Conservation (phyloP, 2,888 invertebrate species). For the Protophormia terraenovae region DNA sequence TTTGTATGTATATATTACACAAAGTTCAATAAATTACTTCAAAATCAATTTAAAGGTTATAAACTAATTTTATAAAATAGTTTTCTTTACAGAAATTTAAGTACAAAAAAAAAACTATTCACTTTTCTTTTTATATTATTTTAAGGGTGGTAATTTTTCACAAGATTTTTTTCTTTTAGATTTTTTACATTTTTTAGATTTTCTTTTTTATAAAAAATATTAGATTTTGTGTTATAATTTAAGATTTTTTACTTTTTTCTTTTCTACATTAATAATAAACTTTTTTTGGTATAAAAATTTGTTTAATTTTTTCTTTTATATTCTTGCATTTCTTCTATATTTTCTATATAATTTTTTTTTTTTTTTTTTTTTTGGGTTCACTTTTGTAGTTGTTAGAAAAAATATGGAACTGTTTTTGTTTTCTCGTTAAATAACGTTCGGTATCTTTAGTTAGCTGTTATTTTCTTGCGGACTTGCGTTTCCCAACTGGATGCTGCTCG, state of each 20-base stretch:
- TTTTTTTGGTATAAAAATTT: slow-evolving; percentile 4
- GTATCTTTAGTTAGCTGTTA: slow-evolving; percentile 51
- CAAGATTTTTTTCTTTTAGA: slow-evolving; percentile 21
- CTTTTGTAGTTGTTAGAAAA: slow-evolving; percentile 8
- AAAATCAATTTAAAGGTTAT: slow-evolving; percentile 1
- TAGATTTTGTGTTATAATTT: too few species aligned
- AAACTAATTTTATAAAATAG: not conserved
- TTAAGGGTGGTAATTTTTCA: slow-evolving; percentile 58
- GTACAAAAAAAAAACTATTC: slow-evolving; percentile 3
- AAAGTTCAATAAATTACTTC: slow-evolving; percentile 21
- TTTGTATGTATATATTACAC: not conserved
- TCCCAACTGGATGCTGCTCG: slow-evolving; percentile 80
- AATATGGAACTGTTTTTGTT: slow-evolving; percentile 42
- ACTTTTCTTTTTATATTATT: slow-evolving; percentile 40
- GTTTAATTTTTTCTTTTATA: slow-evolving; percentile 32
- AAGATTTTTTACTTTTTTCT: not conserved
- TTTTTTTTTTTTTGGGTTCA: slow-evolving; percentile 29
- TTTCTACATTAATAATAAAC: slow-evolving; percentile 7
- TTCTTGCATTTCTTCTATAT: slow-evolving; percentile 20
- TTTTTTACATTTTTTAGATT: slow-evolving; percentile 21
- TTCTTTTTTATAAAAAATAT: too few species aligned
- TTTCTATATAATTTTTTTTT: slow-evolving; percentile 3
- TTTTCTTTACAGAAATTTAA: slow-evolving; percentile 19
- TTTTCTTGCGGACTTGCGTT: slow-evolving; percentile 72
- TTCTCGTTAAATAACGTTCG: slow-evolving; percentile 47